Base-by-base conservation (phyloP, 2,888 invertebrate species). In the Latrodectus elegans region DNA sequence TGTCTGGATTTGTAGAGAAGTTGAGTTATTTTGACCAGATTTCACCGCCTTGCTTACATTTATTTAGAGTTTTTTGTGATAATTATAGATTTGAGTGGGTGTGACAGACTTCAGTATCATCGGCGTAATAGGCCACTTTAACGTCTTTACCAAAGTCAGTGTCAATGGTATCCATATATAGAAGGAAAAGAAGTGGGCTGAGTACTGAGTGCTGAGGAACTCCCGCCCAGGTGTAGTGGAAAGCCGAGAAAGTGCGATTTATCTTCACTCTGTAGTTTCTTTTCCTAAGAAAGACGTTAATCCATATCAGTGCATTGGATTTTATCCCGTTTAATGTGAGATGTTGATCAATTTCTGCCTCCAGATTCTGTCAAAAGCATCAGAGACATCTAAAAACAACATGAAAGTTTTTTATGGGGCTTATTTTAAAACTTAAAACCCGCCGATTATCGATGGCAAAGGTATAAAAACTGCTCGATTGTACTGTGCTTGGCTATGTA, bases 191-290 rank as follows among this genome's bases (percentile, higher is more conserved):
- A 55, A 55, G 55, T 14, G 55, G 55, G 55, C 55, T 55, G 14
- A 55, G 55, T 14, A 22, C 26, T 12, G 71, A 71, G 71, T 38
- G 26, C 71, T 71, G 71, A 38, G 49, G 38, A 6, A 71, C 71
- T 49, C 49, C 71, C 49, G 0, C 38, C 49, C 14, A 71, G 38
- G 49, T 71, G 14, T 0, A 3, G 38, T 71, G 71, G 14, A 14
- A 9, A 15, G 22, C 38, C 15, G 71, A 71, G 51, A 71, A 71
- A 14, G 71, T 10, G 11, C 1, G 49, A 38, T 3, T 67, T 67
- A 17, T 17, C 2, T 71, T 71, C 0, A 71, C 71, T 49, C 38
- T 71, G 71, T 38, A 38, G 15, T 71, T 71, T 49, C 71, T 71
- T 1, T 4, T 0, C 49, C 71, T 71, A 0, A 71, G 0, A 22